A percentile compares a stretch with the other conserved stretches of the same genome.
Conservation (phyloP, 1,140 invertebrate genomes). For the Musca vetustissima region DNA sequence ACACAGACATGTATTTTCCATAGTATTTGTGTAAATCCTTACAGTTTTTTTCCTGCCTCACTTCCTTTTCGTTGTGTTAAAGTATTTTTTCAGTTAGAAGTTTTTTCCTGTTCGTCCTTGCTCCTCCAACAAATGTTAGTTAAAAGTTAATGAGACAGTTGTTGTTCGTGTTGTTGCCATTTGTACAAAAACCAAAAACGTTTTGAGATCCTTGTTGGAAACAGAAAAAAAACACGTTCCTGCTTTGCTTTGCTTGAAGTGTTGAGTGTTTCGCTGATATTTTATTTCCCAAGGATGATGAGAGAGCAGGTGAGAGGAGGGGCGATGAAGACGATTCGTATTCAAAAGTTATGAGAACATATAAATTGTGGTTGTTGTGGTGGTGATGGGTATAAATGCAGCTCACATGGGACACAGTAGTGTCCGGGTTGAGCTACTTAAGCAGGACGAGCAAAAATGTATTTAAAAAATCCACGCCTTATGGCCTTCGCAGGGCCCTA, state of each 20-base stretch:
- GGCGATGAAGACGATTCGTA: neutral
- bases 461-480: no score
- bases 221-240: conserved; percentile 50
- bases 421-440: neutral
- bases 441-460: neutral
- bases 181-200: no score
- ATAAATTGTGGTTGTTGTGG: conserved; percentile 22
- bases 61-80: neutral
- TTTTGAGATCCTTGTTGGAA: no score
- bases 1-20: neutral
- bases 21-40: neutral
- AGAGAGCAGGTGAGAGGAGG: conserved; percentile 25
- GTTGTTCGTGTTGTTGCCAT: conserved; percentile 20
- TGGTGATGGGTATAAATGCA: conserved; percentile 26
- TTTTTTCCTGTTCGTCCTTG: neutral
- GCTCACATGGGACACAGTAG: conserved; percentile 27
- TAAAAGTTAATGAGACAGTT: conserved; percentile 55
- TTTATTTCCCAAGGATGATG: neutral
- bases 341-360: conserved; percentile 12
- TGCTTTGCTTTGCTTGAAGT: neutral
- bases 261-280: neutral
- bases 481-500: no score
- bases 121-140: conserved; percentile 37
- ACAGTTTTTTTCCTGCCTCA: neutral
- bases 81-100: neutral